Base-by-base conservation (phyloP, 2,888 invertebrate species). In the Boloria euphrosyne region DNA sequence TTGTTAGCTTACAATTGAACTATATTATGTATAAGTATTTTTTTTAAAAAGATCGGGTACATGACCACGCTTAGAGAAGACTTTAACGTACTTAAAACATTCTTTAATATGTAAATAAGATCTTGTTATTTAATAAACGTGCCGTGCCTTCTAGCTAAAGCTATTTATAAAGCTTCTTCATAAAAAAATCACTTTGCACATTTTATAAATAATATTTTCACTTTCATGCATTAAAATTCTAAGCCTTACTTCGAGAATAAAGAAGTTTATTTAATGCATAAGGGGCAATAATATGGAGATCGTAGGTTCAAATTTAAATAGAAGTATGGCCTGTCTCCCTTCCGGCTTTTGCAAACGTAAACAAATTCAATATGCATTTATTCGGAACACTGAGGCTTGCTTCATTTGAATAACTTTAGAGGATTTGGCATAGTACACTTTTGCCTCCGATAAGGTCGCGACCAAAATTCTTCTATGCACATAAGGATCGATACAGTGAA, bases 351-450 rank as follows among this genome's bases (percentile, higher is more conserved):
- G 85, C 80, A 82, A 82, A 85, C 86, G 89, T 88, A 90, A 90
- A 90, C 90, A 90, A 83, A 90, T 89, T 90, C 87, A 85, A 87
- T 89, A 90, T 90, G 88, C 87, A 91, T 91, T 90, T 91, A 91
- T 90, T 85, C 90, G 74, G 80, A 83, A 81, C 82, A 82, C 82
- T 74, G 82, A 81, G 82, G 84, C 80, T 80, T 72, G 77, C 80
- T 80, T 87, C 84, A 90, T 91, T 90, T 90, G 85, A 90, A 91
- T 90, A 89, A 87, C 83, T 77, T 87, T 84, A 82, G 83, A 83
- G 83, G 85, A 86, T 84, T 86, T 81, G 55, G 59, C 59, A 55
- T 55, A 16, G 63, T 63, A 69, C 54, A 49, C 62, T 67, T 67
- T 67, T 63, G 58, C 59, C 59, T 54, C 17, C 61, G 59, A 59